Base-by-base conservation (phyloP, 2,888 invertebrate genomes). In the Gasteruption jaculator region DNA sequence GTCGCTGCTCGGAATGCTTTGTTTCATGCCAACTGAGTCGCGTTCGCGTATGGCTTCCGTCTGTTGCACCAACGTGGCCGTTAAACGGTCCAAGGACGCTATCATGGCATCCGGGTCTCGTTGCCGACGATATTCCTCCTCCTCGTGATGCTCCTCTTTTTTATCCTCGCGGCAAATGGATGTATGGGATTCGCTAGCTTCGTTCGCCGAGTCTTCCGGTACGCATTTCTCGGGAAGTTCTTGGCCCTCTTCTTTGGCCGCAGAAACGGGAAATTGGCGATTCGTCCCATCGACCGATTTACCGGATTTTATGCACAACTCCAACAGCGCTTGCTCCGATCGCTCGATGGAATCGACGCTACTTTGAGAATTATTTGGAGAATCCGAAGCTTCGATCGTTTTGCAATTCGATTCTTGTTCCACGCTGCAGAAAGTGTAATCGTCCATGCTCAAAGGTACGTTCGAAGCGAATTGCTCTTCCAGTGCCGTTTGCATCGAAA, bases 41-140 rank as follows among this genome's bases (percentile, higher is more conserved):
- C 74, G 64, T 58, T 75, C 73, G 1, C 78, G 74, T 49, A 81
- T 68, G 45, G 80, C 80, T 48, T 80, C 79, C 0, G 81, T 80
- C 34, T 82, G 81, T 1, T 80, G 79, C 1, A 83, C 80, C 30
- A 82, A 69, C 50, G 82, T 78, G 8, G 80, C 78, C 0, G 82
- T 83, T 12, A 82, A 71, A 12, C 82, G 73, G 58, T 83, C 82
- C 37, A 82, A 72, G 0, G 82, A 82, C 46, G 80, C 81, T 1
- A 83, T 74, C 82, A 82, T 82, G 1, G 82, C 75, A 56, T 82
- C 82, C 0, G 82, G 81, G 71, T 82, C 81, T 41, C 76, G 73
- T 38, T 76, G 77, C 25, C 76, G 73, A 31, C 76, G 60, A 40
- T 71, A 70, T 22, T 67, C 64, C 6, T 69, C 65, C 33, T 65